Conservation (phyloP, 2,797 vertebrate species). For the Argyrosomus regius region DNA sequence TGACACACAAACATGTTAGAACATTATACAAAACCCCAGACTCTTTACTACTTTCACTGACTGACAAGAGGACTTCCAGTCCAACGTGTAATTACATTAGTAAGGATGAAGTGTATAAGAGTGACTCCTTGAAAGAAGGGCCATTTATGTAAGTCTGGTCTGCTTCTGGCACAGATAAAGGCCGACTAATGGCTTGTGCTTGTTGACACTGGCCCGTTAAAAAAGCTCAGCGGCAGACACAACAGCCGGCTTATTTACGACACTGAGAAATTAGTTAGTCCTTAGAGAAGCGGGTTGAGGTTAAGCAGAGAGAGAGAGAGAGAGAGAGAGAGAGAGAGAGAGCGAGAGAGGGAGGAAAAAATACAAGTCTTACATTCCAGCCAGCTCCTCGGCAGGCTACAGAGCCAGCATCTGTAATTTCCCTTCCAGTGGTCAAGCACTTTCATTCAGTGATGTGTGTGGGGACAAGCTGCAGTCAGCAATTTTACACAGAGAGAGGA, state of each 20-base stretch:
- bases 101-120: conserved; percentile 40
- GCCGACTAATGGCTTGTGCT: conserved; percentile 65
- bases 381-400: conserved; percentile 60
- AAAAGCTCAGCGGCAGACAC: conserved; percentile 61
- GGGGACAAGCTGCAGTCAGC: conserved; percentile 69
- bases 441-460: conserved; percentile 63
- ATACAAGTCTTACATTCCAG: conserved; percentile 70
- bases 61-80: conserved; percentile 28
- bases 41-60: conserved; percentile 13
- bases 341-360: conserved; percentile 31
- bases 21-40: conserved; percentile 19
- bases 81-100: conserved; percentile 53
- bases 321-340: too few species aligned
- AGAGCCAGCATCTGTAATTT: conserved; percentile 78
- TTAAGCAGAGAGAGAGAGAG: conserved; percentile 59
- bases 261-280: conserved; percentile 71
- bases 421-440: conserved; percentile 78
- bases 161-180: conserved; percentile 66
- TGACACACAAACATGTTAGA: conserved; percentile 53
- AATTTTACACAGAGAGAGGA: conserved; percentile 67
- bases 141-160: conserved; percentile 47
- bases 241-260: conserved; percentile 75
- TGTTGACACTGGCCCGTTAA: conserved; percentile 64
- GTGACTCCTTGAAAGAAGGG: conserved; percentile 28
- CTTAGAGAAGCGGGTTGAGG: conserved; percentile 69